Base-by-base conservation (phyloP, 2,888 invertebrate genomes). In the Amphipyra tragopoginis region DNA sequence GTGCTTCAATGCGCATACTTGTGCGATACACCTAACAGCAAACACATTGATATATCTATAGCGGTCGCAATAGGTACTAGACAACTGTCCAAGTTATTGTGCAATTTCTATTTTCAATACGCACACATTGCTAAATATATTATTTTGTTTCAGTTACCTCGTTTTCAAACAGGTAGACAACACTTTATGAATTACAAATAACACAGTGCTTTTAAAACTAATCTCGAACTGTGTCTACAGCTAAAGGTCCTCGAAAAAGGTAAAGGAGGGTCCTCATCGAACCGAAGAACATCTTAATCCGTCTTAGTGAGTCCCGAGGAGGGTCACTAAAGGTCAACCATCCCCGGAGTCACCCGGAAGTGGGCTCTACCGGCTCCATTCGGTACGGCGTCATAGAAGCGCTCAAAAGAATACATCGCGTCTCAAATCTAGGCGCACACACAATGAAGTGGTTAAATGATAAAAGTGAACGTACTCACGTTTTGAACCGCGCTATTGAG, bases 401-500 rank as follows among this genome's bases (percentile, higher is more conserved):
- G 15, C 59, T 68, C 43, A 50, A 40, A 54, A 47, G 0, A 13
- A 40, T 48, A 65, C 44, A 60, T 55, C 43, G 60, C 54, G 50
- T 66, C 56, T 57, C 59, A 62, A 72, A 26, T 70, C 39, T 63
- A 75, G 40, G 39, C 54, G 50, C 54, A 53, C 61, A 58, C 51
- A 65, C 49, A 68, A 63, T 57, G 57, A 47, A 42, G 63, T 51
- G 48, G 29, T 55, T 56, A 52, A 29, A 29, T 38, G 4, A 45
- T 29, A 45, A 48, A 72, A 60, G 14, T 52, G 26, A 74, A 77
- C 60, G 68, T 75, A 90, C 94, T 91, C 84, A 95, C 95, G 94
- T 94, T 87, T 95, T 95, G 68, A 95, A 95, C 52, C 92, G 83
- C 9, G 89, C 89, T 65, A 95, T 90, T 1, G 94, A 92, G 60